A percentile compares a stretch with the other conserved stretches of the same genome.
Evolutionary conservation across 1,140 invertebrate species (phyloP).

Genomic region (Atta colombica): DNA sequence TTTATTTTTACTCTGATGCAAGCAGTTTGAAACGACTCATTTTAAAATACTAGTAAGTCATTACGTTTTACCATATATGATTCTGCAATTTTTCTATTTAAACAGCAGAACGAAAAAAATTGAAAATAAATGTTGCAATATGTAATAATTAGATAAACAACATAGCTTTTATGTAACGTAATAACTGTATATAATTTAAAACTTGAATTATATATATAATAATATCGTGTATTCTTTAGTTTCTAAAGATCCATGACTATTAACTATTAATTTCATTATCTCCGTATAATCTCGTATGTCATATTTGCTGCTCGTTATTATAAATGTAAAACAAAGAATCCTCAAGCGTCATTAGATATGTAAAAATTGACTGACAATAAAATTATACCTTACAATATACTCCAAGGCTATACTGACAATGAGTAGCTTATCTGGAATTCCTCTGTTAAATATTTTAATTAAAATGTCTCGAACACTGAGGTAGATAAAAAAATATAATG

Average conservation of each 20-base stretch:
- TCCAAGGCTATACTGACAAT: not conserved
- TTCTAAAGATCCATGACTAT: not conserved
- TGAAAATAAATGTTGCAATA: not conserved
- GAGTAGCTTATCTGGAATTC: not conserved
- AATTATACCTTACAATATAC: not conserved
- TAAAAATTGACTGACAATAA: not conserved
- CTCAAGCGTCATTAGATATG: not conserved
- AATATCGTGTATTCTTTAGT: not conserved
- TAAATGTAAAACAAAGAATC: not conserved
- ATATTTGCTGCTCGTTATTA: not conserved
- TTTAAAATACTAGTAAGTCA: not conserved
- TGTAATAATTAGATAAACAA: not conserved
- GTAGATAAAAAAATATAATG: not conserved
- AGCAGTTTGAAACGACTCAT: not conserved
- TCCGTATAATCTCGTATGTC: not conserved
- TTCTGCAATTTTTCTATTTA: not conserved
- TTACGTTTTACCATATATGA: not conserved
- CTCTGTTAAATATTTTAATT: not conserved
- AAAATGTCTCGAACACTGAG: not conserved
- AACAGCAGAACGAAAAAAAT: not conserved
- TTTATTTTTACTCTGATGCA: not conserved
- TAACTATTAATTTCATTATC: constrained; percentile 20
- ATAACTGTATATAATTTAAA: not conserved
- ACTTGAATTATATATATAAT: not conserved
- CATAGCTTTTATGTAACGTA: not conserved